Percentiles rank a stretch among this genome's conserved stretches.
Evolutionary conservation across 2,888 invertebrate genomes (phyloP).

Genomic region (Epistrophe eligans): DNA sequence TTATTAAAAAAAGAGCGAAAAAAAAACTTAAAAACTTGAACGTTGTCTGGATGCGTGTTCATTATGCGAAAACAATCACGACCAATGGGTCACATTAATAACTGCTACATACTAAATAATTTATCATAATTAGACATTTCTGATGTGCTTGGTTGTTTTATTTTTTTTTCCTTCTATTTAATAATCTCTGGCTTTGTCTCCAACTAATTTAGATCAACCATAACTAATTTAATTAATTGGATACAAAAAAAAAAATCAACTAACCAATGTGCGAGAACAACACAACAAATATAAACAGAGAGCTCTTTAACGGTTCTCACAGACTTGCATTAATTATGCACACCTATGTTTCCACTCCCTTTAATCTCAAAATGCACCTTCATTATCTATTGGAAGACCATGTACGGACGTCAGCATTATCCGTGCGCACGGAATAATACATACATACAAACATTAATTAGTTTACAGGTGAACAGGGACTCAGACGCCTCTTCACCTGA

Average conservation of each 20-base stretch:
- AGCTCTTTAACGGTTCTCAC: background rate
- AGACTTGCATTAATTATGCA: conserved; percentile 21
- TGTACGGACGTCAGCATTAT: conserved; percentile 28
- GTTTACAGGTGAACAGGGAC: conserved; percentile 22
- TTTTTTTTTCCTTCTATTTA: conserved; percentile 2
- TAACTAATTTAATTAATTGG: conserved; percentile 42
- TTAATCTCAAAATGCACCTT: conserved; percentile 47
- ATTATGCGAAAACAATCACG: conserved; percentile 16
- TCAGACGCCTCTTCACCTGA: conserved; percentile 7
- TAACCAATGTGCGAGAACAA: conserved; percentile 6
- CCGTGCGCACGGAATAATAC: conserved; percentile 16
- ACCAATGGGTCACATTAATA: conserved; percentile 24
- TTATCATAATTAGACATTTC: background rate
- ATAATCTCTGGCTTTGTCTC: conserved; percentile 1
- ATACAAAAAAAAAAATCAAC: conserved; percentile 2
- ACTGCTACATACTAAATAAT: background rate
- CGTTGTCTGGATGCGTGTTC: background rate
- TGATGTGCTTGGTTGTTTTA: background rate
- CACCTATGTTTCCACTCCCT: conserved; percentile 30
- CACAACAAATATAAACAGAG: background rate
- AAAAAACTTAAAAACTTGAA: background rate
- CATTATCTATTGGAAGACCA: conserved; percentile 6
- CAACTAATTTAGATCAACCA: conserved; percentile 42
- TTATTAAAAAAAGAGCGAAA: background rate
- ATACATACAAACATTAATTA: background rate